Evolutionary conservation across 2,113 vertebrate species (phyloP).

Genomic region (Chloebia gouldiae): DNA sequence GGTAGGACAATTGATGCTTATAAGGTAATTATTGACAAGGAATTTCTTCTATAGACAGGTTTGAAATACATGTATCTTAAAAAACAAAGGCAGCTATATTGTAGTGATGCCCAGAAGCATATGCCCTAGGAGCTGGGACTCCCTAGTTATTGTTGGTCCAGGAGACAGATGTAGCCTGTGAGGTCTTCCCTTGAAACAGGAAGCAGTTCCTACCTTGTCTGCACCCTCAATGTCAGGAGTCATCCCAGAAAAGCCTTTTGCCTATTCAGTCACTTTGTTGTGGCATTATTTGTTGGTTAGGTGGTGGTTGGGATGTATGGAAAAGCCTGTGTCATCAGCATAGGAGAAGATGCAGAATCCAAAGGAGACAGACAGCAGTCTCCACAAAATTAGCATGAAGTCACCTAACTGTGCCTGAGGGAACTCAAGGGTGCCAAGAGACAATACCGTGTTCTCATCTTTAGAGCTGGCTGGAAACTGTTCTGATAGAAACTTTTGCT

Average conservation of each 20-base stretch:
- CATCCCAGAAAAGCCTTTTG: not conserved
- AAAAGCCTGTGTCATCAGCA: not conserved
- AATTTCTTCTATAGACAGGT: not conserved
- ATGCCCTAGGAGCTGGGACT: rapidly evolving
- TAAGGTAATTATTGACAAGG: not conserved
- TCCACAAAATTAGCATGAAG: not conserved
- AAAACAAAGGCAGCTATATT: not conserved
- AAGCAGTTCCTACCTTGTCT: not conserved
- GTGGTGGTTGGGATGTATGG: not conserved
- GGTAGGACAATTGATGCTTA: not conserved
- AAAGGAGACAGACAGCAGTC: not conserved
- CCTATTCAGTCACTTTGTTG: not conserved
- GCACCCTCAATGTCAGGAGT: not conserved
- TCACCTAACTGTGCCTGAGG: not conserved
- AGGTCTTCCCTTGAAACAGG: not conserved
- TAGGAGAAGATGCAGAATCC: not conserved
- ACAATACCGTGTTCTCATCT: rapidly evolving
- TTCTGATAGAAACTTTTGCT: not conserved
- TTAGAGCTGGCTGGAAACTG: not conserved
- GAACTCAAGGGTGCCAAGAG: not conserved
- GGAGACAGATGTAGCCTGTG: not conserved
- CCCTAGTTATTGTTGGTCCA: not conserved
- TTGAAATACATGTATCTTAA: not conserved
- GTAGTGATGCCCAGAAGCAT: not conserved
- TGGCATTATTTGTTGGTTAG: not conserved